Percentiles rank a stretch among this genome's conserved stretches.
Conservation (phyloP, 2,888 invertebrate species). For the Molanna angustata region DNA sequence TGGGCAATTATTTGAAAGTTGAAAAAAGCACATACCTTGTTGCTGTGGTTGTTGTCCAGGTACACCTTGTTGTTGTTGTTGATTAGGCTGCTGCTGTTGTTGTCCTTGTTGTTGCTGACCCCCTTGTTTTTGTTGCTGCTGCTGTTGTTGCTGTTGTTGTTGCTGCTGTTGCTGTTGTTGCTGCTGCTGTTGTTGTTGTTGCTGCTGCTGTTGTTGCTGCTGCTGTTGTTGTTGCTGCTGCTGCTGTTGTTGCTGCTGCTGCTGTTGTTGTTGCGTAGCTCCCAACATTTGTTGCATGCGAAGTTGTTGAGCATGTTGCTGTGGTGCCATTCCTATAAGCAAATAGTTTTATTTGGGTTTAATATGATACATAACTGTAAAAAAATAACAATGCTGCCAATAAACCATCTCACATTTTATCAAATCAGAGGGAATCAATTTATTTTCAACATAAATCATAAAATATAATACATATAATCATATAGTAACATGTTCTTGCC, state of each 20-base stretch:
- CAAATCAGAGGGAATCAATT: no score
- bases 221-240: constrained; percentile 32
- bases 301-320: constrained; percentile 30
- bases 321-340: constrained; percentile 22
- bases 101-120: constrained; percentile 36
- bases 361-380: no score
- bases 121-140: constrained; percentile 41
- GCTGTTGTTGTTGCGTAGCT: constrained; percentile 39
- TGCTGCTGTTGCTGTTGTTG: constrained; percentile 40
- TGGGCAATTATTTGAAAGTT: no score
- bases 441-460: no score
- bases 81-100: constrained; percentile 36
- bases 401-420: no score
- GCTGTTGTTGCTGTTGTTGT: constrained; percentile 42
- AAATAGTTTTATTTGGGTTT: no score
- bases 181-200: constrained; percentile 38
- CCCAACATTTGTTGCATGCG: constrained; percentile 34
- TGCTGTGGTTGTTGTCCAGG: constrained; percentile 23
- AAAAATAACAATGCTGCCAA: no score
- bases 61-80: constrained; percentile 36
- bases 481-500: no score
- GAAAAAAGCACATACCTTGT: neutral
- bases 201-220: constrained; percentile 33
- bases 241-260: constrained; percentile 39
- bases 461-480: no score